phyloP scores from a whole-genome alignment of 2,888 invertebrate species.

The Lottia gigantea region DNA sequence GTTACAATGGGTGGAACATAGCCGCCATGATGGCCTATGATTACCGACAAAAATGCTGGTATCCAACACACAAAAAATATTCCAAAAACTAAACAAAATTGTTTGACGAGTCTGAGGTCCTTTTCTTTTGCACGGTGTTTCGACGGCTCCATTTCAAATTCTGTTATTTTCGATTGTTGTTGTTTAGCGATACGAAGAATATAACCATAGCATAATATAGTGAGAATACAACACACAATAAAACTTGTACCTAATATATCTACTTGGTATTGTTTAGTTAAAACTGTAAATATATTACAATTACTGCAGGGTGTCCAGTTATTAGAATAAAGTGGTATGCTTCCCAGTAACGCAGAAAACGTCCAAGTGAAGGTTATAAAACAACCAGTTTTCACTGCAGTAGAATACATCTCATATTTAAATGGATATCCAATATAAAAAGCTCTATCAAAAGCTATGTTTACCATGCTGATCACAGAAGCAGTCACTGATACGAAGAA shows the following conservation, averaged over 20 bases:
- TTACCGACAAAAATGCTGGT: conserved; percentile 22
- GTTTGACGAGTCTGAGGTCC: conserved; percentile 16
- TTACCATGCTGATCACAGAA: conserved; percentile 12
- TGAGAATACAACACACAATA: conserved; percentile 15
- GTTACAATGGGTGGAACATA: conserved; percentile 18
- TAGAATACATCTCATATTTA: conserved; percentile 20
- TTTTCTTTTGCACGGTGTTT: neutral
- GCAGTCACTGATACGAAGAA: conserved; percentile 7
- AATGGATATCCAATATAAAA: conserved; percentile 26
- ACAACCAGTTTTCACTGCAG: conserved; percentile 16
- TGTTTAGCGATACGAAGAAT: neutral
- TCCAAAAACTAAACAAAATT: conserved; percentile 29
- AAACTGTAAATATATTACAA: conserved; percentile 21
- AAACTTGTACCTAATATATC: conserved; percentile 21
- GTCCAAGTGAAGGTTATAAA: conserved; percentile 23
- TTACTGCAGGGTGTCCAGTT: conserved; percentile 9
- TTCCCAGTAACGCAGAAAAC: conserved; percentile 17
- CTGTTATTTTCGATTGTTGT: neutral
- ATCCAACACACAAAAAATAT: conserved; percentile 29
- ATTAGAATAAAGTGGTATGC: conserved; percentile 23
- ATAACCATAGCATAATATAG: neutral
- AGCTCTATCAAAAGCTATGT: conserved; percentile 17
- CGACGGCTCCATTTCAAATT: neutral
- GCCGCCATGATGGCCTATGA: conserved; percentile 22
- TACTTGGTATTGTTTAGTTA: conserved; percentile 21